Evolutionary conservation across 53 echinoderm and acorn worm genomes (phyloP).

Genomic region (Apostichopus leukothele): DNA sequence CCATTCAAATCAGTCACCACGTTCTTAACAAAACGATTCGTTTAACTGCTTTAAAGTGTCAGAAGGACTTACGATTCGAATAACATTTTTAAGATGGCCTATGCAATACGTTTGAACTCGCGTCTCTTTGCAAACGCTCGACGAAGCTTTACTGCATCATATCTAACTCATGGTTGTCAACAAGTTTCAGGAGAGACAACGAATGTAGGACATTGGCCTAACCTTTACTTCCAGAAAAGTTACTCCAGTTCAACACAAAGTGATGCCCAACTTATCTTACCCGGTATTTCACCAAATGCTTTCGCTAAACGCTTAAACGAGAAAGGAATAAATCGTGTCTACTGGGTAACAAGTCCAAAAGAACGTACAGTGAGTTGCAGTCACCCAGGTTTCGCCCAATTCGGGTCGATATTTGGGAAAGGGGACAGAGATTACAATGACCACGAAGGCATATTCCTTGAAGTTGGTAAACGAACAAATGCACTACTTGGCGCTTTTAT

Average conservation of each 20-base stretch:
- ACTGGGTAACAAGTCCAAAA: conserved; percentile 9
- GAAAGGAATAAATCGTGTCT: conserved; percentile 21
- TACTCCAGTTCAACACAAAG: not conserved
- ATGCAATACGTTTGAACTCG: not conserved
- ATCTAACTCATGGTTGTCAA: not conserved
- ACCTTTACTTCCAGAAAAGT: not conserved
- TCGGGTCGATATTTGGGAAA: not conserved
- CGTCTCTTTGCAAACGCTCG: not conserved
- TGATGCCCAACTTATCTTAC: not conserved
- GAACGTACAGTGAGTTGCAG: conserved; percentile 6
- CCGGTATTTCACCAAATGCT: not conserved
- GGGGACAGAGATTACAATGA: conserved; percentile 61
- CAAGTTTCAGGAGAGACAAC: not conserved
- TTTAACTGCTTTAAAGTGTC: not conserved
- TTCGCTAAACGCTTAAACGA: conserved; percentile 14
- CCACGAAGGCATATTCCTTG: conserved; percentile 74
- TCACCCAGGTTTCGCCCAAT: conserved; percentile 16
- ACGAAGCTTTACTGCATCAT: not conserved
- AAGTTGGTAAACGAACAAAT: conserved; percentile 68
- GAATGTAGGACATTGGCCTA: too few species aligned
- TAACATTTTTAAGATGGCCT: not conserved
- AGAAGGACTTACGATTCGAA: not conserved
- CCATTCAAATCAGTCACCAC: not conserved
- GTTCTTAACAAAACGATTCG: not conserved
- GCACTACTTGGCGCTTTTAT: conserved; percentile 73